Conservation (phyloP, 2,797 vertebrate species). For the Parauchenoglanis ngamensis region DNA sequence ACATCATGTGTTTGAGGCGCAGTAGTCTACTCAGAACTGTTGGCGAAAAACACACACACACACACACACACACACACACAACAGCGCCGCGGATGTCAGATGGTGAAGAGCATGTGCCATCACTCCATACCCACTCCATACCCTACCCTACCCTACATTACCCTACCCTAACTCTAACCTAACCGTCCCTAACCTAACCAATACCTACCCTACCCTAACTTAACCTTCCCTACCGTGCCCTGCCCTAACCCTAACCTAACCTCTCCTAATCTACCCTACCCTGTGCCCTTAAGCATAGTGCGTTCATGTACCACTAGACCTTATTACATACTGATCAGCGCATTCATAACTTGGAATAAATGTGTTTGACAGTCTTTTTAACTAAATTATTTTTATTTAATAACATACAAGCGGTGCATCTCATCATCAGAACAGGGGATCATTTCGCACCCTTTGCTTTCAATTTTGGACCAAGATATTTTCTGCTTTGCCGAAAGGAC, state of each 20-base stretch:
- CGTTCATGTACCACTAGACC: not conserved
- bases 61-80: slow-evolving; percentile 17
- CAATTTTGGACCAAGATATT: not conserved
- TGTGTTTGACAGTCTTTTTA: not conserved
- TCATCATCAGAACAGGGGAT: not conserved
- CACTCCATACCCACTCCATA: slow-evolving; percentile 40
- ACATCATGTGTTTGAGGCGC: slow-evolving; percentile 40
- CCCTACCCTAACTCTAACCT: not conserved
- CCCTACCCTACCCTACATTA: not conserved
- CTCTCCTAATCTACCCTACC: not conserved
- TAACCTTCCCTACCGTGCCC: not conserved
- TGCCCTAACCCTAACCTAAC: not conserved
- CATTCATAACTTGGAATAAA: not conserved
- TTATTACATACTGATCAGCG: not conserved
- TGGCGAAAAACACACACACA: not conserved
- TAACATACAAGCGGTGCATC: not conserved
- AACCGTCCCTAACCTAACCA: not conserved
- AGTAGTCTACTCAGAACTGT: slow-evolving; percentile 6
- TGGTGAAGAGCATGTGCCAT: slow-evolving; percentile 47
- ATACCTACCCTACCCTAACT: not conserved
- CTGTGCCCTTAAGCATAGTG: not conserved
- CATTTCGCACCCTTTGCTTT: not conserved
- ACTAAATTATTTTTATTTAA: slow-evolving; percentile 14
- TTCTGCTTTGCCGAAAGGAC: slow-evolving; percentile 28
- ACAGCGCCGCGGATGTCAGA: slow-evolving; percentile 55